Percentiles rank a stretch among this genome's conserved stretches.
Conservation (phyloP, 2,113 vertebrate genomes). For the Struthio camelus region DNA sequence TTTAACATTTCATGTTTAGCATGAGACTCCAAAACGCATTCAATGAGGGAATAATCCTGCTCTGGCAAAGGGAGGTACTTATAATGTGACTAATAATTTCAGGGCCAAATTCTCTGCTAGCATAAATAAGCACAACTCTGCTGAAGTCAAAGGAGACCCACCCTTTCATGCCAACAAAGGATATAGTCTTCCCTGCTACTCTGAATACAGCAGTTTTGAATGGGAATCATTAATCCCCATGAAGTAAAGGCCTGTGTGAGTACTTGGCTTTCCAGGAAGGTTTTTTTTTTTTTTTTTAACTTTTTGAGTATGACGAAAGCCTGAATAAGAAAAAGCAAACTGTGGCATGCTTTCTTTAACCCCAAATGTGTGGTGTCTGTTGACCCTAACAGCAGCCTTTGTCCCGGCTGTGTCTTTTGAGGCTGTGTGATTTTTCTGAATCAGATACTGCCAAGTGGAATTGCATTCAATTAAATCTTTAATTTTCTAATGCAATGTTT, state of each 20-base stretch:
- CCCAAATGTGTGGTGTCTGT: not conserved
- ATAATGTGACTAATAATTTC: slow-evolving; percentile 12
- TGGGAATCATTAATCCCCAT: not conserved
- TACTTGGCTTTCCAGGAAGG: not conserved
- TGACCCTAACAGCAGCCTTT: not conserved
- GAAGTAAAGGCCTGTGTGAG: not conserved
- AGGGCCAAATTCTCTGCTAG: slow-evolving; percentile 19
- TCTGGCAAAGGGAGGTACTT: slow-evolving; percentile 25
- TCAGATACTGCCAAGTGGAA: not conserved
- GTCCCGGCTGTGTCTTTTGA: not conserved
- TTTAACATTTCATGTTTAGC: not conserved
- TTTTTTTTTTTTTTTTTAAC: not conserved
- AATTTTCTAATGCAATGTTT: not conserved
- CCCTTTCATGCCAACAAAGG: slow-evolving; percentile 29
- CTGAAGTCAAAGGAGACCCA: slow-evolving; percentile 35
- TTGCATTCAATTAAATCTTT: not conserved
- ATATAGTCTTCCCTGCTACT: not conserved
- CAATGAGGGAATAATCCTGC: slow-evolving; percentile 34
- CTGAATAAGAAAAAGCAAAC: not conserved
- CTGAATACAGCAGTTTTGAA: slow-evolving; percentile 21
- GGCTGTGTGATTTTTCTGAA: not conserved
- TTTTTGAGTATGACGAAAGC: not conserved
- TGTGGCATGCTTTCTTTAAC: not conserved
- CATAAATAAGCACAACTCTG: slow-evolving; percentile 20
- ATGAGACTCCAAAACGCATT: slow-evolving; percentile 6